Evolutionary conservation across 2,797 vertebrate species (phyloP).

Genomic region (Staurois parvus): DNA sequence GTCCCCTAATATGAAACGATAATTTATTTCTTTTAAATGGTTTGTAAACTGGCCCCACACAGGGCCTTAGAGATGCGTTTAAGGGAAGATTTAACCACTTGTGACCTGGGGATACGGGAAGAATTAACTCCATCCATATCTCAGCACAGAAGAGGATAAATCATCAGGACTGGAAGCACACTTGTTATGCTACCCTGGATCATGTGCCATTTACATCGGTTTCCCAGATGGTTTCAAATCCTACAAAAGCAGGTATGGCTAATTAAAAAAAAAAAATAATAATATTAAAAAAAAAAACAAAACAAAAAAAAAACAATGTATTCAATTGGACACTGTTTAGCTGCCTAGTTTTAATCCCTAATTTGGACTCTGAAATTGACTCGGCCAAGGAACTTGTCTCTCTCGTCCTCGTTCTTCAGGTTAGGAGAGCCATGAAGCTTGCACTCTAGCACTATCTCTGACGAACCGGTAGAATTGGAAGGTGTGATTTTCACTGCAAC

Average conservation of each 20-base stretch:
- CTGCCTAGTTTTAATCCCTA: slow-evolving; percentile 75
- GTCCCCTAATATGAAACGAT: slow-evolving; percentile 78
- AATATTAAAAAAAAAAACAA: slow-evolving; percentile 67
- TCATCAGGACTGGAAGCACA: slow-evolving; percentile 75
- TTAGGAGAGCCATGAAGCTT: slow-evolving; percentile 83
- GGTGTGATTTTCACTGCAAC: slow-evolving; percentile 87
- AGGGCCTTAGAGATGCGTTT: slow-evolving; percentile 76
- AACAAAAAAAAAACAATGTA: slow-evolving; percentile 71
- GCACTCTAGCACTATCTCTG: slow-evolving; percentile 85
- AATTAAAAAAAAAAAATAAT: slow-evolving; percentile 65
- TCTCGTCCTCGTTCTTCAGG: slow-evolving; percentile 84
- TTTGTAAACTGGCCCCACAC: slow-evolving; percentile 77
- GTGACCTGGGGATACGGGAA: background rate
- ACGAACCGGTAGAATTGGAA: slow-evolving; percentile 69
- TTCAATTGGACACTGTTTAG: slow-evolving; percentile 70
- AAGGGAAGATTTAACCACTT: slow-evolving; percentile 74
- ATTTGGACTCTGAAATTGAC: slow-evolving; percentile 85
- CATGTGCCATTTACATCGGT: slow-evolving; percentile 71
- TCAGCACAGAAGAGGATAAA: slow-evolving; percentile 70
- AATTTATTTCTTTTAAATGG: slow-evolving; percentile 67
- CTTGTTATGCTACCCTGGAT: slow-evolving; percentile 74
- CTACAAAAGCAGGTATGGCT: slow-evolving; percentile 78
- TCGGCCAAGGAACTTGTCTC: slow-evolving; percentile 92
- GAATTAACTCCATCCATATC: background rate
- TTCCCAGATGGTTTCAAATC: slow-evolving; percentile 73